These are phyloP conservation scores for Heteractis magnifica DNA, from an alignment of 92 coral and sea anemone genomes.

Conservation along the genomic window DNA sequence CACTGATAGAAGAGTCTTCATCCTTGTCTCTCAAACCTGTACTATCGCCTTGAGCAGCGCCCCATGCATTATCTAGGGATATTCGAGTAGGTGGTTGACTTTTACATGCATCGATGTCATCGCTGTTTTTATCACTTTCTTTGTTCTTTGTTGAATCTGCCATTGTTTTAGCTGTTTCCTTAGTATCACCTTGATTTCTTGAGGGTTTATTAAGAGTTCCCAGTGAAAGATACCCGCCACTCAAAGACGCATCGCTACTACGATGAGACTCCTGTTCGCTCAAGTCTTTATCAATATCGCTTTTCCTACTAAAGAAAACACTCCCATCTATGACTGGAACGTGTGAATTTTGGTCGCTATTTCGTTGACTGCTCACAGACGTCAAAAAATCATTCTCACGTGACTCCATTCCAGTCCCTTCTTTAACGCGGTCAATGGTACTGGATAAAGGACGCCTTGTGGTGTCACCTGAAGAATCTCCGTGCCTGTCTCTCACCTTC, in stretches of 20 bases:
- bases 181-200: background rate
- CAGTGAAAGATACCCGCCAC: slow-evolving; percentile 47
- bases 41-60: background rate
- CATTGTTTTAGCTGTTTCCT: background rate
- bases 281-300: slow-evolving; percentile 27
- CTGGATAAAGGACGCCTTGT: slow-evolving; percentile 62
- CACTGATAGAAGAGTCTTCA: slow-evolving; percentile 13
- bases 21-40: slow-evolving; percentile 5
- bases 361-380: slow-evolving; percentile 21
- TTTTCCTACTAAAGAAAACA: slow-evolving; percentile 15
- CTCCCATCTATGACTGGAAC: slow-evolving; percentile 26
- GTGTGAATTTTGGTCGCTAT: slow-evolving; percentile 16
- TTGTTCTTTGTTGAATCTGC: background rate
- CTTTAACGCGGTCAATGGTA: slow-evolving; percentile 49
- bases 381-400: slow-evolving; percentile 46
- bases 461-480: slow-evolving; percentile 16
- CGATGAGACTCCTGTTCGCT: slow-evolving; percentile 46
- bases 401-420: slow-evolving; percentile 41
- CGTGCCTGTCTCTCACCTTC: slow-evolving; percentile 7
- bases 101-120: background rate
- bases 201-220: slow-evolving; percentile 48
- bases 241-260: slow-evolving; percentile 52
- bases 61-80: slow-evolving; percentile 39
- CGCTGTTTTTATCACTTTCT: background rate
- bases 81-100: background rate